Percentiles rank a stretch among this genome's conserved stretches.
Evolutionary conservation across 2,888 invertebrate species (phyloP).

Genomic region (Itoplectis maculator): DNA sequence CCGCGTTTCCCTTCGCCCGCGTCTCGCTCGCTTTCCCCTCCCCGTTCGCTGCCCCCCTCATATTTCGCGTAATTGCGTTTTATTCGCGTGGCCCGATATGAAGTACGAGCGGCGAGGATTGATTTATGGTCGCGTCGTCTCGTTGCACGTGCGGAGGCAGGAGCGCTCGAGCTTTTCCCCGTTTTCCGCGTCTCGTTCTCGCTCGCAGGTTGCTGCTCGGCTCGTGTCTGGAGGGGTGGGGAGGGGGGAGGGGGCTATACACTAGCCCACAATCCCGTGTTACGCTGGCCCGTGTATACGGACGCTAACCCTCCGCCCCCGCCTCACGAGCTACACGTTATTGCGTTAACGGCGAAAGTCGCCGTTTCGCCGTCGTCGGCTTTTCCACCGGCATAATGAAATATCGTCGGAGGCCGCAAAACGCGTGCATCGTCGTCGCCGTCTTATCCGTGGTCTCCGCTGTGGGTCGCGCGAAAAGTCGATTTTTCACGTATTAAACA

Average conservation of each 20-base stretch:
- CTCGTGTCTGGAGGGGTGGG: too few relatives aligned
- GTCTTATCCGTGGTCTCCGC: conserved; percentile 39
- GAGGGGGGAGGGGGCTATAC: too few relatives aligned
- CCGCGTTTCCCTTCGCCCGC: background rate
- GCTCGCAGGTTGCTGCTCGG: conserved; percentile 22
- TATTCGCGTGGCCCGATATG: conserved; percentile 68
- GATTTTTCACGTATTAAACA: conserved; percentile 62
- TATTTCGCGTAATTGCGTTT: conserved; percentile 71
- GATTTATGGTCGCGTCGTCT: conserved; percentile 70
- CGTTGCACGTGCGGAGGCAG: conserved; percentile 62
- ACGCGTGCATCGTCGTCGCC: conserved; percentile 34
- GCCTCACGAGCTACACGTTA: conserved; percentile 64
- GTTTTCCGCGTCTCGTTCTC: conserved; percentile 28
- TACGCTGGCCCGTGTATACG: conserved; percentile 24
- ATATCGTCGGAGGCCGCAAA: conserved; percentile 64
- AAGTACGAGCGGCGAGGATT: conserved; percentile 70
- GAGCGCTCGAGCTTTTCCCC: conserved; percentile 48
- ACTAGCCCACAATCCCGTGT: conserved; percentile 33
- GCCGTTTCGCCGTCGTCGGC: conserved; percentile 67
- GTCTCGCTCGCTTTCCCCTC: conserved; percentile 4
- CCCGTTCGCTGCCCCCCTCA: conserved; percentile 50
- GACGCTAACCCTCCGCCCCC: conserved; percentile 15
- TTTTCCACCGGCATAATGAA: conserved; percentile 71
- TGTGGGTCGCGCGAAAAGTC: conserved; percentile 24
- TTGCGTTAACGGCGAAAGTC: conserved; percentile 69